Evolutionary conservation across 2,888 invertebrate genomes (phyloP), one percentile per base, ranked within the genome.

Genomic region (Amphipyra berbera): DNA sequence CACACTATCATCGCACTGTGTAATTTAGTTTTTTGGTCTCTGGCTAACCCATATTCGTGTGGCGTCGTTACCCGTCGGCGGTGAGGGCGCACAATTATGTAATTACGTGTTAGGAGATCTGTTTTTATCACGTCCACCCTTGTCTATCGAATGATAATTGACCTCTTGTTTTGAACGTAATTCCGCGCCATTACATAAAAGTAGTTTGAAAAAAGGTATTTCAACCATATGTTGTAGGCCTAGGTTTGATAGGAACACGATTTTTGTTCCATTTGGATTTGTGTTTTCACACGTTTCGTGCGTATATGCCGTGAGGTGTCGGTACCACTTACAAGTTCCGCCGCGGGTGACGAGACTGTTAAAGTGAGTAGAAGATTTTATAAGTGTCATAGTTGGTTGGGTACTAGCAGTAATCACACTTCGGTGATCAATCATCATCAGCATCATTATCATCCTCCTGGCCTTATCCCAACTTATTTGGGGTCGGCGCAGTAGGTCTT

Each of bases 41-140:
- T 77, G 82, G 82, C 86, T 90, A 90, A 88, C 90, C 92, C 89
- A 92, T 89, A 94, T 93, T 93, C 91, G 92, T 91, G 91, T 78
- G 89, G 93, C 93, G 91, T 71, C 71, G 89, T 89, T 91, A 91
- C 89, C 88, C 86, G 85, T 87, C 78, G 86, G 81, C 85, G 88
- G 83, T 85, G 83, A 88, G 88, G 92, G 90, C 88, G 88, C 93
- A 85, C 94, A 94, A 95, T 95, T 95, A 95, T 91, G 93, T 94
- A 95, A 95, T 95, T 95, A 95, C 85, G 94, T 94, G 94, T 94
- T 94, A 94, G 92, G 84, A 93, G 92, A 95, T 95, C 89, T 94
- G 95, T 94, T 95, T 94, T 95, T 95, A 95, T 93, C 95, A 94
- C 94, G 93, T 95, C 93, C 91, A 94, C 94, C 94, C 94, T 92